Evolutionary conservation across 1,140 invertebrate genomes (phyloP).

Genomic region (Dufourea novaeangliae): DNA sequence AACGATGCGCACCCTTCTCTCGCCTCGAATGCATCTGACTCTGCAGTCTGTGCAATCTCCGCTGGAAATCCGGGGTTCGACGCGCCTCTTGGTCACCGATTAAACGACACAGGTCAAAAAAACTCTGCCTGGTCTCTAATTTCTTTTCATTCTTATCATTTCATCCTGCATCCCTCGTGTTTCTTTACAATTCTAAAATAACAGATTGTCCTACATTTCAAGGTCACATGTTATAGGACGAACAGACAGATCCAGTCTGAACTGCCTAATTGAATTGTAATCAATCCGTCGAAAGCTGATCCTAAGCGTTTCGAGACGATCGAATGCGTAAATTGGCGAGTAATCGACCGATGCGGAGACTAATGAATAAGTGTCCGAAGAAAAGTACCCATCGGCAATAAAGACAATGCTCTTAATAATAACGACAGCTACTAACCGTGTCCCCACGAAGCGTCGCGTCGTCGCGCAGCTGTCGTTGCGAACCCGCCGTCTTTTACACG

Average conservation of each 20-base stretch:
- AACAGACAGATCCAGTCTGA: too few relatives aligned
- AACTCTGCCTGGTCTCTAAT: too few relatives aligned
- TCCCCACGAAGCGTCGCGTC: background rate
- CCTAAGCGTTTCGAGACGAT: too few relatives aligned
- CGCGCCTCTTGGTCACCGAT: constrained; percentile 19
- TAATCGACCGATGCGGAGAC: too few relatives aligned
- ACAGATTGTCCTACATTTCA: too few relatives aligned
- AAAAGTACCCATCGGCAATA: constrained; percentile 23
- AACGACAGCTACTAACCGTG: background rate
- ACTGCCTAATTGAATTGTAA: too few relatives aligned
- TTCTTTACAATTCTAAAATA: too few relatives aligned
- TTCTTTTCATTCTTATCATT: too few relatives aligned
- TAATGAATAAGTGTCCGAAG: constrained; percentile 26
- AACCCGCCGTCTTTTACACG: constrained; percentile 1
- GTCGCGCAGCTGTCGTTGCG: constrained; percentile 18
- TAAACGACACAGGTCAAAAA: constrained; percentile 19
- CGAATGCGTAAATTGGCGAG: too few relatives aligned
- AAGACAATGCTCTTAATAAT: constrained; percentile 40
- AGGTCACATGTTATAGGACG: too few relatives aligned
- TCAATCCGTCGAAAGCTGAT: too few relatives aligned
- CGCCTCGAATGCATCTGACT: background rate
- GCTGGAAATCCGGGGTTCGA: constrained; percentile 35
- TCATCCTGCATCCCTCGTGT: too few relatives aligned
- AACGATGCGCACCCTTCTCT: background rate
- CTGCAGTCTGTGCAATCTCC: constrained; percentile 27